These are phyloP conservation scores for Drosophila helvetica DNA, from an alignment of 2,888 invertebrate species.

Conservation along the genomic window DNA sequence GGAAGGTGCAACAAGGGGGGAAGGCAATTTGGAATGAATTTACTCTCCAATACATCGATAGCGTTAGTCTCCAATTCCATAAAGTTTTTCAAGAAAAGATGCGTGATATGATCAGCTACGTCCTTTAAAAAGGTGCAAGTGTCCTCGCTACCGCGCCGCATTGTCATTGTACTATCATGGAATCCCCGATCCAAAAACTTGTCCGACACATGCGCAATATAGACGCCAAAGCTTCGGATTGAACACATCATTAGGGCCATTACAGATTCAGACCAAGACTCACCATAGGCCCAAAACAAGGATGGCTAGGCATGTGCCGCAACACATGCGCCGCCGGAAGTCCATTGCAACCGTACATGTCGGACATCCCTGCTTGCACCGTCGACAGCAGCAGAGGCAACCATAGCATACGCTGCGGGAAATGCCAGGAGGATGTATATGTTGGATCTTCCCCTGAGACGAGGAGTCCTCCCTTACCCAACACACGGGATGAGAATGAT, in stretches of 20 bases:
- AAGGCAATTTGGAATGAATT: slow-evolving; percentile 78
- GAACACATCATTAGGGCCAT: neutral
- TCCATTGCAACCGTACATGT: slow-evolving; percentile 94
- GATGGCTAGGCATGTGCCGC: slow-evolving; percentile 90
- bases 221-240: slow-evolving; percentile 90
- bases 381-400: slow-evolving; percentile 94
- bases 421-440: neutral
- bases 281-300: slow-evolving; percentile 92
- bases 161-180: slow-evolving; percentile 86
- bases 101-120: slow-evolving; percentile 89
- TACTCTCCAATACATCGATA: slow-evolving; percentile 87
- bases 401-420: slow-evolving; percentile 81
- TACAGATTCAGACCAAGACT: slow-evolving; percentile 17
- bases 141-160: slow-evolving; percentile 87
- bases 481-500: slow-evolving; percentile 90
- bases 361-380: slow-evolving; percentile 87
- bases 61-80: slow-evolving; percentile 88
- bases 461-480: slow-evolving; percentile 85
- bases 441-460: neutral
- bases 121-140: slow-evolving; percentile 88
- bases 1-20: slow-evolving; percentile 81
- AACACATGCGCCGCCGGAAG: slow-evolving; percentile 89
- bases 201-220: slow-evolving; percentile 95
- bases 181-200: slow-evolving; percentile 91
- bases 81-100: slow-evolving; percentile 90